These are phyloP conservation scores for Pocillopora grandis DNA, from an alignment of 92 coral and sea anemone species.

Conservation along the genomic window DNA sequence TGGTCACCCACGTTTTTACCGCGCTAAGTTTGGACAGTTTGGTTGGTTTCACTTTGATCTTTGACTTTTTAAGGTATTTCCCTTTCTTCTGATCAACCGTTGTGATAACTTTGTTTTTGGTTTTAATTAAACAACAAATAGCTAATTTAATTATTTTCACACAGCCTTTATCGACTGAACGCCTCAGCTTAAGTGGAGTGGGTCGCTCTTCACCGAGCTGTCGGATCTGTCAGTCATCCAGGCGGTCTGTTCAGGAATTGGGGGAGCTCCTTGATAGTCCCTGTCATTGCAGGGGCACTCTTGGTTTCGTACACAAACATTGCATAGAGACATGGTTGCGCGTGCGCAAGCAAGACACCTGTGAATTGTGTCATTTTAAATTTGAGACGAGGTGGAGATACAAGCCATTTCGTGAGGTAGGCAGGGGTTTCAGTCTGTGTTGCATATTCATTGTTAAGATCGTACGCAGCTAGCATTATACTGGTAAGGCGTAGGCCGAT, in stretches of 20 bases:
- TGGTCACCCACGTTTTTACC: no score
- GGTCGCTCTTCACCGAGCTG: conserved; percentile 36
- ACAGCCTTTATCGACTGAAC: conserved; percentile 15
- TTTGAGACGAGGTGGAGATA: conserved; percentile 45
- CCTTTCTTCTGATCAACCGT: no score
- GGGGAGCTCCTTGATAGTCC: conserved; percentile 55
- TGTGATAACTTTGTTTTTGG: no score
- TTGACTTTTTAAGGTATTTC: no score
- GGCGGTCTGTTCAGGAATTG: conserved; percentile 14
- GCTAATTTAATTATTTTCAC: neutral
- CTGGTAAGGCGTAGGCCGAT: no score
- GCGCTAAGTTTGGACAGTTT: no score
- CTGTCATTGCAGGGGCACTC: conserved; percentile 64
- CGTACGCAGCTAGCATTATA: no score
- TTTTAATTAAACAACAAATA: no score
- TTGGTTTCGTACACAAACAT: conserved; percentile 57
- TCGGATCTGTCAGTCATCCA: conserved; percentile 55
- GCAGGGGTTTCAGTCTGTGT: neutral
- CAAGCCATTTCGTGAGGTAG: conserved; percentile 50
- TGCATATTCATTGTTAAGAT: no score
- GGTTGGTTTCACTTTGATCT: no score
- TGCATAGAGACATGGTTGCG: conserved; percentile 60
- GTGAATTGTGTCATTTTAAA: conserved; percentile 54
- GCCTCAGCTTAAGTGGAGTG: neutral
- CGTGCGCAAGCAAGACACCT: conserved; percentile 33